Evolutionary conservation across 2,888 invertebrate genomes (phyloP).

Genomic region (Theristus sp.): DNA sequence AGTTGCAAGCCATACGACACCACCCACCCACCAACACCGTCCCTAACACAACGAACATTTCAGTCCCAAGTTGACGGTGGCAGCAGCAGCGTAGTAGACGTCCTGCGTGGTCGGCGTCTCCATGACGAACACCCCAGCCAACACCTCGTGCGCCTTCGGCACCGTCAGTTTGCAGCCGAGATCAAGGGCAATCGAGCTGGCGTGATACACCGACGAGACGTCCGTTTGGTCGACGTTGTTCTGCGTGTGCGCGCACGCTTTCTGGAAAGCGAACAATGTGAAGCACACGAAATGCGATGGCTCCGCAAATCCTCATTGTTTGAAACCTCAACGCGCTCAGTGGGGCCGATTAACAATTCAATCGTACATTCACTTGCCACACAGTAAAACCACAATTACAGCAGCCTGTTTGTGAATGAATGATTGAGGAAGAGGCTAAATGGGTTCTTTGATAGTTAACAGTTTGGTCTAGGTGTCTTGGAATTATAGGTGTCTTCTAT

Average conservation of each 20-base stretch:
- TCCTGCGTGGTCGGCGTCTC: constrained; percentile 46
- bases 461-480: no score
- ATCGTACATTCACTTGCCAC: no score
- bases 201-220: constrained; percentile 43
- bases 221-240: constrained; percentile 30
- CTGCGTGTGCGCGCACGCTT: constrained; percentile 35
- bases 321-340: no score
- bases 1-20: no score
- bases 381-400: no score
- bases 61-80: constrained; percentile 49
- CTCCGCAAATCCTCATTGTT: no score
- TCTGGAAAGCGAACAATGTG: constrained; percentile 9
- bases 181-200: constrained; percentile 44
- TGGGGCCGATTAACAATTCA: no score
- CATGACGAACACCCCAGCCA: constrained; percentile 45
- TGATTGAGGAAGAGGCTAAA: neutral
- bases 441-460: neutral
- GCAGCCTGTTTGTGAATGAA: no score
- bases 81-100: constrained; percentile 52
- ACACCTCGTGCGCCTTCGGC: constrained; percentile 31
- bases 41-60: constrained; percentile 31
- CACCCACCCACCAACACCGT: no score
- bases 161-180: constrained; percentile 36
- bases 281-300: no score
- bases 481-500: no score